These are phyloP conservation scores for Dorcus parallelipipedus DNA, from an alignment of 2,888 invertebrate genomes.

Conservation along the genomic window DNA sequence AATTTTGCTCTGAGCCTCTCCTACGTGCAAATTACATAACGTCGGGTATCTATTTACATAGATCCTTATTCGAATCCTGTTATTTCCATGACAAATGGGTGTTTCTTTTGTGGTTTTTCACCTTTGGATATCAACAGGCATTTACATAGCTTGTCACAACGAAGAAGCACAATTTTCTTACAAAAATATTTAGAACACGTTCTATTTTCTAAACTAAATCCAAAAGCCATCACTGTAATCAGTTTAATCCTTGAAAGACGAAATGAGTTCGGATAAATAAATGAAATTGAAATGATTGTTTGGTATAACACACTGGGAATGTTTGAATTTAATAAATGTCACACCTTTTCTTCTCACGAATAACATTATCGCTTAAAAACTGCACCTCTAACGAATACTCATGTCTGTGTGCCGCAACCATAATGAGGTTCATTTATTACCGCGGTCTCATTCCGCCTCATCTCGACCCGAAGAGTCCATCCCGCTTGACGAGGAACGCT, in stretches of 20 bases:
- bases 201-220: no score
- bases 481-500: neutral
- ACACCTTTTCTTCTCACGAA: no score
- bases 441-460: constrained; percentile 2
- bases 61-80: constrained; percentile 9
- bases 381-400: constrained; percentile 3
- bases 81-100: constrained; percentile 4
- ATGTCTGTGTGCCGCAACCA: neutral
- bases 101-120: neutral
- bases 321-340: neutral
- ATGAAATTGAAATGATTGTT: no score
- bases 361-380: constrained; percentile 6
- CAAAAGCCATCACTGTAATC: no score
- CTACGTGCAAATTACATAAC: constrained; percentile 6
- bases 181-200: no score
- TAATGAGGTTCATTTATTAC: constrained; percentile 9
- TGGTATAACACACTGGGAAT: neutral
- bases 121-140: no score
- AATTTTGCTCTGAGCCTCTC: constrained; percentile 5
- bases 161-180: no score
- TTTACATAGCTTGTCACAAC: no score
- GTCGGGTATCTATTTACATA: constrained; percentile 2
- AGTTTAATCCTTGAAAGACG: no score
- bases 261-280: no score
- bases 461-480: constrained; percentile 1